A percentile compares a stretch with the other conserved stretches of the same genome.
These are phyloP conservation scores for Neoniphon sammara DNA, from an alignment of 2,797 vertebrate species.

Conservation along the genomic window DNA sequence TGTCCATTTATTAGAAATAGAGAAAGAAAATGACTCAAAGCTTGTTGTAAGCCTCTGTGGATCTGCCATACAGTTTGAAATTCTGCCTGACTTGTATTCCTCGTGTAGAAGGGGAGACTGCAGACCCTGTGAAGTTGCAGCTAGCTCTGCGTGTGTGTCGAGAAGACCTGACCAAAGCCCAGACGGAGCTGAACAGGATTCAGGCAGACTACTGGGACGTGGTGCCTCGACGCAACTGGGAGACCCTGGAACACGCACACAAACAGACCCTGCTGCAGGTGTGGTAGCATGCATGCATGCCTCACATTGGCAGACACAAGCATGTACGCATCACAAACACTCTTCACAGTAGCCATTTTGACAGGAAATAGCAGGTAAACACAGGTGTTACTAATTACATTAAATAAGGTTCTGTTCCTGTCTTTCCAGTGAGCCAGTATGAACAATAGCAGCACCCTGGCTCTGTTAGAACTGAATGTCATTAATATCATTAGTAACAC, in stretches of 20 bases:
- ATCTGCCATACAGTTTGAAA: not conserved
- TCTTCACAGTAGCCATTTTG: too few relatives aligned
- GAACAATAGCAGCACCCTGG: too few relatives aligned
- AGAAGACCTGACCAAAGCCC: conserved; percentile 83
- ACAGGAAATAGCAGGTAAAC: too few relatives aligned
- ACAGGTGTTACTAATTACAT: too few relatives aligned
- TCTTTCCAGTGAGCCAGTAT: too few relatives aligned
- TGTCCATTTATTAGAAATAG: too few relatives aligned
- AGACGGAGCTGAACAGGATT: conserved; percentile 83
- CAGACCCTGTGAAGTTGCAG: conserved; percentile 82
- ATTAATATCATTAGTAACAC: too few relatives aligned
- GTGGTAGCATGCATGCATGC: not conserved
- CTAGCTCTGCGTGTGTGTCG: conserved; percentile 84
- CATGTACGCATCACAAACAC: not conserved
- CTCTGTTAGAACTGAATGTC: too few relatives aligned
- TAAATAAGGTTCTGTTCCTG: too few relatives aligned
- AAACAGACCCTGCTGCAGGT: conserved; percentile 82
- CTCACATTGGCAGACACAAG: too few relatives aligned
- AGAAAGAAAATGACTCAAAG: not conserved
- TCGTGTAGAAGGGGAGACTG: conserved; percentile 63
- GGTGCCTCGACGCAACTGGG: conserved; percentile 86
- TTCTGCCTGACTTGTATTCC: conserved; percentile 11
- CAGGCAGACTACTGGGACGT: conserved; percentile 85
- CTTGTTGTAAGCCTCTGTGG: not conserved
- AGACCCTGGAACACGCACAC: conserved; percentile 80